A percentile compares a stretch with the other conserved stretches of the same genome.
phyloP scores from a whole-genome alignment of 2,113 vertebrate species.

The Poicephalus meyeri region DNA sequence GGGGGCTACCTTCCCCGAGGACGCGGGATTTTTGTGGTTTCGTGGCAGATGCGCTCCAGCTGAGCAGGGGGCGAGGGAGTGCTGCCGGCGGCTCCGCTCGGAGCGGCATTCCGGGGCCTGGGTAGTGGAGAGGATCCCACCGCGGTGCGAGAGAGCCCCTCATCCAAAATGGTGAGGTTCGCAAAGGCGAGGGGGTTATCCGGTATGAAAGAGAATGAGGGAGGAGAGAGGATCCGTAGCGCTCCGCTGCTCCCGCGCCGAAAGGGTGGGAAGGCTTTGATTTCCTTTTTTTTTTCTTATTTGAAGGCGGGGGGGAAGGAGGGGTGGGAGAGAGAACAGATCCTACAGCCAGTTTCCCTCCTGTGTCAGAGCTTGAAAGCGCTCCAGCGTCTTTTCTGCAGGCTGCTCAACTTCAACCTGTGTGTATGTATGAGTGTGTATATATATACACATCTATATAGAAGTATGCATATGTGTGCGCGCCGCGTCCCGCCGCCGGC shows the following conservation, averaged over 20 bases:
- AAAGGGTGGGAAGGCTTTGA: constrained; percentile 64
- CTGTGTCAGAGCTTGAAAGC: background rate
- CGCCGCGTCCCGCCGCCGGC: background rate
- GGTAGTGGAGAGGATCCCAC: background rate
- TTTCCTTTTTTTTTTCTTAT: background rate
- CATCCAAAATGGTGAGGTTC: constrained; percentile 76
- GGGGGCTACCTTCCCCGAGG: background rate
- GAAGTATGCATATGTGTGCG: background rate
- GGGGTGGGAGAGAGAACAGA: background rate
- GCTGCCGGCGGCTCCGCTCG: background rate
- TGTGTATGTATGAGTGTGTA: background rate
- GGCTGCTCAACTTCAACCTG: background rate
- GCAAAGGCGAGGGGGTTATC: constrained; percentile 47
- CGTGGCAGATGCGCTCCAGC: background rate
- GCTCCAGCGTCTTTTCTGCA: background rate
- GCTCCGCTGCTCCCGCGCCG: constrained; percentile 50
- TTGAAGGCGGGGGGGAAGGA: background rate
- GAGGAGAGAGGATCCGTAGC: constrained; percentile 72
- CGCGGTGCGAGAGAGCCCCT: constrained; percentile 66
- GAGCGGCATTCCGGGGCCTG: background rate
- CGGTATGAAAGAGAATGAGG: background rate
- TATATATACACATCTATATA: background rate
- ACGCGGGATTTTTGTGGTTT: background rate
- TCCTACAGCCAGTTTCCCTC: background rate
- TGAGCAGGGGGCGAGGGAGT: background rate